Base-by-base conservation (phyloP, 2,113 vertebrate genomes). In the Zapornia atra region DNA sequence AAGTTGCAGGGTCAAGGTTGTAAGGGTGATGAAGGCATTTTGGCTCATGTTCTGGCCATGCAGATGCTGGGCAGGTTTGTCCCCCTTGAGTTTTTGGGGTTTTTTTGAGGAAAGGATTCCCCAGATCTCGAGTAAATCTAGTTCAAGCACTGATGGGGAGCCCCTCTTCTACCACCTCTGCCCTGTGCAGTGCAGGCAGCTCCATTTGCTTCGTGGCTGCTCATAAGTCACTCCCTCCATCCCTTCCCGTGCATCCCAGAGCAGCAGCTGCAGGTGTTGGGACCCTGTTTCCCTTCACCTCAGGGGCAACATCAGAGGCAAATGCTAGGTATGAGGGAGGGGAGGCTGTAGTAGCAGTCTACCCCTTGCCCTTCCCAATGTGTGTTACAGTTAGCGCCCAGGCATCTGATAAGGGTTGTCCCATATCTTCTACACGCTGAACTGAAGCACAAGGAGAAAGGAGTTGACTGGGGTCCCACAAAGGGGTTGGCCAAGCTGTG, bases 371-470 rank as follows among this genome's bases (percentile, higher is more conserved):
- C 29, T 81, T 83, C 25, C 64, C 5, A 2, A 9, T 46, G 7
- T 46, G 7, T 25, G 8, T 59, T 63, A 36, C 26, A 18, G 13
- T 44, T 24, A 24, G n/a, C 0, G 1, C 26, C 22, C 51, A 51
- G 31, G 66, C 0, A 0, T 28, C 15, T 13, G 60, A 19, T 29
- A 8, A 28, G 50, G 15, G 20, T 31, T 46, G 33, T 66, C 51
- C 61, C 20, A 1, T 16, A 22, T 2, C 1, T 56, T 68, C 46
- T 76, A 0, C 0, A 0, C 9, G 51, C 24, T 59, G 61, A 68
- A 28, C 33, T 29, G 72, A 82, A 66, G 51, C 56, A 56, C 64
- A 59, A 75, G 44, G 44, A 28, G 71, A 66, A 57, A 24, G 25
- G 54, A 15, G 3, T 48, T 68, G 57, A 14, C 28, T 36, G 61